Percentiles rank a stretch among this genome's conserved stretches.
These are phyloP conservation scores for Sebastes hubbsi DNA, from an alignment of 2,797 vertebrate species.

Conservation along the genomic window DNA sequence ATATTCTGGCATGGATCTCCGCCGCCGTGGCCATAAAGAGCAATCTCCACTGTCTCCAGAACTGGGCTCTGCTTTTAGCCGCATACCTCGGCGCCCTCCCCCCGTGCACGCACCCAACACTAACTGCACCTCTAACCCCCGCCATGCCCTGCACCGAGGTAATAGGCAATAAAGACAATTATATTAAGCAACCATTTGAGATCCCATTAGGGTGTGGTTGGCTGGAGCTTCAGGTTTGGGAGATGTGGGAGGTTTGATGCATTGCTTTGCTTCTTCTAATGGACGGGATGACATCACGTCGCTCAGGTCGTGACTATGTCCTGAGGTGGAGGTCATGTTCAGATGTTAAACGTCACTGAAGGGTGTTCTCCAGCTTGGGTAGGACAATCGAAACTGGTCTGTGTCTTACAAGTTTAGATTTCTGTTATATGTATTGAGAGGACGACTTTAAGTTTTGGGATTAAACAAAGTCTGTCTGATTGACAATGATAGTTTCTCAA, in stretches of 20 bases:
- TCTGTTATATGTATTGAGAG: too few species aligned
- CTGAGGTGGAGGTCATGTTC: constrained; percentile 11
- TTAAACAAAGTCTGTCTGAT: background rate
- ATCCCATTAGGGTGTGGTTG: constrained; percentile 60
- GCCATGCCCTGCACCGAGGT: constrained; percentile 35
- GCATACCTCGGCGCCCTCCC: constrained; percentile 27
- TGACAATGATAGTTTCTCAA: background rate
- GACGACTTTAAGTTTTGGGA: background rate
- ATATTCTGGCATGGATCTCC: constrained; percentile 62
- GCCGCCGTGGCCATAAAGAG: constrained; percentile 69
- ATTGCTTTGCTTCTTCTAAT: constrained; percentile 33
- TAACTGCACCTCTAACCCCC: constrained; percentile 41
- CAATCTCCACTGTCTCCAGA: constrained; percentile 55
- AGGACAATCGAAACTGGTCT: background rate
- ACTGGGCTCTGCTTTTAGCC: constrained; percentile 52
- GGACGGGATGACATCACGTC: constrained; percentile 53
- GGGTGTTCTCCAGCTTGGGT: background rate
- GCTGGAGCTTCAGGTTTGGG: constrained; percentile 38
- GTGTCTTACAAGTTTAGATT: background rate
- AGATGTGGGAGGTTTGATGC: constrained; percentile 46
- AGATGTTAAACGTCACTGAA: constrained; percentile 15
- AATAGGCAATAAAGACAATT: constrained; percentile 72
- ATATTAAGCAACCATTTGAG: constrained; percentile 69
- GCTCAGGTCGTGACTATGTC: constrained; percentile 18
- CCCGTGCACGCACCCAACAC: constrained; percentile 21